These are phyloP conservation scores for Thysanoteuthis rhombus DNA, from an alignment of 2,888 invertebrate genomes.

Conservation along the genomic window DNA sequence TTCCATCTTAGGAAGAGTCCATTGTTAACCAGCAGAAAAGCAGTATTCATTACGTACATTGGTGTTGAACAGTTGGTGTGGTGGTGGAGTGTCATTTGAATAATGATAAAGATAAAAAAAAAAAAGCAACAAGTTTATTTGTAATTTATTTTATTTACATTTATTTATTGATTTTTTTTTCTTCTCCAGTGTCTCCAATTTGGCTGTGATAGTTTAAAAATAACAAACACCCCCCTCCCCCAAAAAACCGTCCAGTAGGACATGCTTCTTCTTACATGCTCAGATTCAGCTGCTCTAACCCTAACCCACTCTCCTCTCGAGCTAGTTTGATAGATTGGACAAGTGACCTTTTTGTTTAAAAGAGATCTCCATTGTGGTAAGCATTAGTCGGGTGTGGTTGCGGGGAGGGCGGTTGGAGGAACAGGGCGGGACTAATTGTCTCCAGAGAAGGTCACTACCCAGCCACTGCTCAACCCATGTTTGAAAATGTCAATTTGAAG, in stretches of 20 bases:
- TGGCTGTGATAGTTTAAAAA: background rate
- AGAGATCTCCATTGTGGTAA: background rate
- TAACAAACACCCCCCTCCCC: background rate
- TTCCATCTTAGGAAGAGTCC: no score
- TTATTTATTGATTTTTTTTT: background rate
- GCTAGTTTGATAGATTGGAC: constrained; percentile 26
- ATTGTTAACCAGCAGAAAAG: no score
- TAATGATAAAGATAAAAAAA: no score
- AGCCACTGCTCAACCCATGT: constrained; percentile 18
- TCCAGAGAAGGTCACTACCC: constrained; percentile 21
- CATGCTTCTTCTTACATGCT: background rate
- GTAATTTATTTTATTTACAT: background rate
- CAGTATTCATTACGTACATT: no score
- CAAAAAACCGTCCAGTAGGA: background rate
- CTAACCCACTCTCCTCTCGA: background rate
- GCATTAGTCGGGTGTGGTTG: background rate
- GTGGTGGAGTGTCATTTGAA: no score
- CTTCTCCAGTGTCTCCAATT: background rate
- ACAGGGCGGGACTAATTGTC: constrained; percentile 17
- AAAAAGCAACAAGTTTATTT: no score
- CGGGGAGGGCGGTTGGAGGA: background rate
- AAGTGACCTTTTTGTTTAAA: constrained; percentile 20
- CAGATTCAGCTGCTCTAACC: background rate
- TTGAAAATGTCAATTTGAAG: constrained; percentile 28
- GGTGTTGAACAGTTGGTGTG: no score